Conservation (phyloP, 1,140 invertebrate genomes). For the Drosophila bipectinata region DNA sequence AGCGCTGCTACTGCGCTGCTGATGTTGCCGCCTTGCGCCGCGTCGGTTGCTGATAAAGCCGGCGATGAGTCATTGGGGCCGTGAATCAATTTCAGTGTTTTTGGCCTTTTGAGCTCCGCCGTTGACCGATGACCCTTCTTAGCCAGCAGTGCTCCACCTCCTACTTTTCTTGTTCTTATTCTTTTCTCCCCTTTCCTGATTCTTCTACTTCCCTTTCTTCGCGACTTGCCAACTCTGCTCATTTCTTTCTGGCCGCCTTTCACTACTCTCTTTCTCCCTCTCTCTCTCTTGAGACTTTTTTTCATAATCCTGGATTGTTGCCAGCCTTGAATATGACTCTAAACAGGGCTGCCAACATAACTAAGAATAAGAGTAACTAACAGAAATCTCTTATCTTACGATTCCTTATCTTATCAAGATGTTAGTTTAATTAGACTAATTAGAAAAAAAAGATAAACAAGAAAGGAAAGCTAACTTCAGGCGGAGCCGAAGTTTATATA, state of each 20-base stretch:
- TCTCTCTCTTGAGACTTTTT: background rate
- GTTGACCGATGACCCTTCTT: conserved; percentile 44
- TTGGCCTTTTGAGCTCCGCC: conserved; percentile 58
- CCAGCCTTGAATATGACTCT: conserved; percentile 8
- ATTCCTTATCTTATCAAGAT: conserved; percentile 11
- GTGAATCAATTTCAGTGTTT: conserved; percentile 64
- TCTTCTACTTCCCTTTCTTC: background rate
- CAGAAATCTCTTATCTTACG: conserved; percentile 7
- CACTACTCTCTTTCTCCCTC: background rate
- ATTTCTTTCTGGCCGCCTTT: background rate
- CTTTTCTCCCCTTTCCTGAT: background rate
- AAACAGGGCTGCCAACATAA: background rate
- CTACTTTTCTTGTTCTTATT: background rate
- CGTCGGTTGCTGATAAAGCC: conserved; percentile 55
- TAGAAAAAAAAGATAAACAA: background rate
- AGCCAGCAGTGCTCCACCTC: conserved; percentile 6
- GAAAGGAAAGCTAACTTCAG: too few relatives aligned
- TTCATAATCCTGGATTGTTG: conserved; percentile 5
- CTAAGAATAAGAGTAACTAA: background rate
- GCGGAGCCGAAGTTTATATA: too few relatives aligned
- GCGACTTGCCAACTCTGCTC: conserved; percentile 1
- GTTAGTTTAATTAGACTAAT: conserved; percentile 12
- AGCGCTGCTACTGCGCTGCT: background rate
- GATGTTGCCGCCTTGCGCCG: background rate
- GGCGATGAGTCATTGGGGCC: conserved; percentile 56